Evolutionary conservation across 2,113 vertebrate species (phyloP), one percentile per base, ranked within the genome.

Genomic region (Ploceus nigricollis): DNA sequence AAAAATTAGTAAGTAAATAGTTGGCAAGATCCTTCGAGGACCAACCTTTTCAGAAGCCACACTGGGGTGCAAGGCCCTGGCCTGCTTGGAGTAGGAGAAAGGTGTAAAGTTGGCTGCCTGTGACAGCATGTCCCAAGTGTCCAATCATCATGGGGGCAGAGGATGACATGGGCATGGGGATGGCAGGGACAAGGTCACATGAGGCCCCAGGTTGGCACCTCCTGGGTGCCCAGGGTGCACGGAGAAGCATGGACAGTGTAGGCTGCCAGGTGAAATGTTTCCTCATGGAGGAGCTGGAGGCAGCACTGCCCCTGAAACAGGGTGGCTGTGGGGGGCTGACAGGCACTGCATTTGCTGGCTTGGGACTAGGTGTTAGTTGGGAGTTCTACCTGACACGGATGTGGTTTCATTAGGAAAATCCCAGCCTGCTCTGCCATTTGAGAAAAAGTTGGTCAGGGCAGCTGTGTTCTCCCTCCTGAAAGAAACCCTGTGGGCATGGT

Each of bases 231-330:
- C 24, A 35, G 6, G 10, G 14, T 9, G 10, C 3, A 4, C 79
- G 39, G 18, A 54, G 22, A 2, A 2, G 3, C 2, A 2, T 4
- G 23, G 40, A 33, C 48, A 25, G 31, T 13, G 22, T 27, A 63
- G 58, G 31, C 35, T 57, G 35, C 35, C 13, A 2, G 9, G 0
- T n/a, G 33, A 78, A 81, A 71, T 14, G 4, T 47, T 6, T 65
- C 47, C 18, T 21, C 0, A 0, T 7, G 8, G 1, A 25, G 20
- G 70, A 75, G 5, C 19, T 14, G 8, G 45, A 53, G 24, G 14
- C 21, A 24, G 20, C 0, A 0, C 31, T 70, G 14, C 15, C 60
- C 11, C 33, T 31, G 17, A n/a, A 70, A 78, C 0, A 0, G 11
- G 15, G 7, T 10, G 31, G 19, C 8, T 47, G 7, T 7, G 1